Base-by-base conservation (phyloP, 1,140 invertebrate species). In the Leptinotarsa texana region DNA sequence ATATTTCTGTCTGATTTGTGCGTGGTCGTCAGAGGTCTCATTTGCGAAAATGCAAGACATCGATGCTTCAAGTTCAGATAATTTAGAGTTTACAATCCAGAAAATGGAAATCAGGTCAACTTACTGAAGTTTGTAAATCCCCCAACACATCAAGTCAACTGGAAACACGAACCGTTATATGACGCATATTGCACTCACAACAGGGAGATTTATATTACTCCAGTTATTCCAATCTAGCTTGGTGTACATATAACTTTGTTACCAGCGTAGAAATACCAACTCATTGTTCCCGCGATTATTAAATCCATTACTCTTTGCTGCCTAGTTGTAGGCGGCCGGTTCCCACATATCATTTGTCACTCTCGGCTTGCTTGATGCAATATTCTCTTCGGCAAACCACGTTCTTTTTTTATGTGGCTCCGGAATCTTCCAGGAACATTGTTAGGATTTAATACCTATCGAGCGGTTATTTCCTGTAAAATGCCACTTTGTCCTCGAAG, bases 291-390 rank as follows among this genome's bases (percentile, higher is more conserved):
- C 74, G 65, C 78, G 78, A 72, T 78, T 81, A 81, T 81, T 81
- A 81, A 81, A 81, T 74, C 80, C 79, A 81, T 81, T 81, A 80
- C 77, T 81, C 80, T 80, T 73, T 49, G 68, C 69, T 67, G 71
- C 71, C 51, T 73, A 73, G 71, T 62, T 11, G 63, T 63, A 61
- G 62, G 63, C 47, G 49, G 61, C 75, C 49, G 75, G 74, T 72
- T 68, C 67, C 74, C 75, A 78, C 79, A 80, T 80, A 76, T 80
- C 79, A 79, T 80, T 80, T 80, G 79, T 80, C 79, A 80, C 79
- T 74, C 70, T 70, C 33, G 18, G 68, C 22, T 24, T 21, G 67
- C 69, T 72, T 66, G 74, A 75, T 75, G 74, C 47, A 75, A 75
- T 72, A 72, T 75, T 75, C 68, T 69, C 17, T 71, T 17, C 17